Base-by-base conservation (phyloP, 2,113 vertebrate species). In the Otis tarda region DNA sequence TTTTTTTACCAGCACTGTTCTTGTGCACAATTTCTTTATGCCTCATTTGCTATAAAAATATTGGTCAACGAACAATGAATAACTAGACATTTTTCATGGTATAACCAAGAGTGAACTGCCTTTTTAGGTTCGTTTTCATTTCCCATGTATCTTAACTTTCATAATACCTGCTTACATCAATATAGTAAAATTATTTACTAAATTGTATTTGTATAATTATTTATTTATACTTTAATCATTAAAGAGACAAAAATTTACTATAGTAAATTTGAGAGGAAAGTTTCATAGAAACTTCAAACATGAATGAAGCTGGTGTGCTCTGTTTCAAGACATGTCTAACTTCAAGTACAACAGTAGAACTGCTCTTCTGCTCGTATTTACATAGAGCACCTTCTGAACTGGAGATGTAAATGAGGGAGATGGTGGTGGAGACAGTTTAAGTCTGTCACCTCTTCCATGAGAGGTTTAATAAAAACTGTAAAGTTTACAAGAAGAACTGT, bases 11-110 rank as follows among this genome's bases (percentile, higher is more conserved):
- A 79, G 27, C 70, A 55, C 75, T 70, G 60, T 68, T 83, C 73
- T 68, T 59, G 56, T 71, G 64, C 67, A 96, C 88, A 60, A 89
- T 92, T 88, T 92, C 85, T 88, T 90, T 63, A 89, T 83, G 83
- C 83, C 52, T 93, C 73, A 89, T 94, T 95, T 96, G 52, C 83
- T 93, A 68, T 64, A 94, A 92, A 95, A 96, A 94, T 96, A 93
- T 74, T 93, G 88, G 88, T 93, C 47, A 78, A 90, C 60, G 90
- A 96, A 90, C 87, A 95, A 88, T 70, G 76, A 94, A 88, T 56
- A 95, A 86, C 71, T 83, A 96, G 83, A 92, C 10, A 65, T 77
- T 96, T 92, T 90, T 83, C 52, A 45, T 37, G 74, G 79, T 74
- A 60, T 87, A 77, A 53, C n/a, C 0, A 1, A 57, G 70, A 93